Base-by-base conservation (phyloP, 2,888 invertebrate species). In the Himalopsyche japonica region DNA sequence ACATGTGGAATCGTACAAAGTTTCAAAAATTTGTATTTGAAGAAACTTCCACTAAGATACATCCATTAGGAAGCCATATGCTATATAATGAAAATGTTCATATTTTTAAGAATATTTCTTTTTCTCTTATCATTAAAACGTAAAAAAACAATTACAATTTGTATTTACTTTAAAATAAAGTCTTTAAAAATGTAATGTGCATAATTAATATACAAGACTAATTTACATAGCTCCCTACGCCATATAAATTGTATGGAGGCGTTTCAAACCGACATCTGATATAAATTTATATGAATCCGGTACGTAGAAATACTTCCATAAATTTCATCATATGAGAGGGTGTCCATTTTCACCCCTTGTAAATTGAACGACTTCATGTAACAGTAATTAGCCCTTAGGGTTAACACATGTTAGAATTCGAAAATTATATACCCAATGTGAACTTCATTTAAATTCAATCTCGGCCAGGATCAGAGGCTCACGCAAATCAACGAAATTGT, bases 311-410 rank as follows among this genome's bases (percentile, higher is more conserved):
- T 43, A 27, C 32, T 76, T 81, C 49, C 80, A 76, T 80, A 80
- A 43, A 57, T 80, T 79, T 78, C n/a, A 15, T 80, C 76, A 76
- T 76, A 76, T 27, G 27, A 32, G 79, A 47, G 80, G 43, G 76
- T 57, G 79, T 83, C 81, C 81, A 47, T 76, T 81, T 48, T 37
- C 76, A 81, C 76, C 81, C 81, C 81, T 76, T 27, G 49, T 30
- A 30, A 76, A 81, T 76, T 81, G 76, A 81, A 81, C 47, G 76
- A 76, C 76, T 81, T 81, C 47, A 81, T 81, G 37, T 57, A 76
- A 76, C 32, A 32, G 76, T 76, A 76, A 76, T 76, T 76, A 49
- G 32, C 82, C 78, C 76, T 76, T 43, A n/a, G 37, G 82, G 30
- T 47, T 10, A 78, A 82, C 78, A 82, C 82, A 82, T 82, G 82